Base-by-base conservation (phyloP, 35 echinoderm and acorn worm genomes). In the Apostichopus parvimensis region DNA sequence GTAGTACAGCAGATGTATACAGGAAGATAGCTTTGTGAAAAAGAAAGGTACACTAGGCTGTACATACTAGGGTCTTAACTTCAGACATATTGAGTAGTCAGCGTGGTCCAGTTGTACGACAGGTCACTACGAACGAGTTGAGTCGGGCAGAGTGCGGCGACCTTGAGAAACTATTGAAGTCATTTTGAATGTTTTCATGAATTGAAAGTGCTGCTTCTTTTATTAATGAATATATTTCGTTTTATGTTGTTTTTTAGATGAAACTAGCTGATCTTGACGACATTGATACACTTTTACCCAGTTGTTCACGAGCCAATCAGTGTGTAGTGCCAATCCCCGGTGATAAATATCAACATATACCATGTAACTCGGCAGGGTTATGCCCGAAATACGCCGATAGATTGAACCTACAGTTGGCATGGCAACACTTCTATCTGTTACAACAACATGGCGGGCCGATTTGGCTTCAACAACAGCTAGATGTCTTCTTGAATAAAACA, bases 221-320 rank as follows among this genome's bases (percentile, higher is more conserved):
- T 45, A 45, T 45, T 61, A 61, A 61, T 61, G 4, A 61, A 61
- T 61, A 61, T 61, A 4, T 61, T 9, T 61, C 12, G 58, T 61
- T 61, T 61, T 61, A 61, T 75, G 12, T 75, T 20, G 11, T 59
- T 7, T 21, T 21, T 9, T 20, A 84, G 81, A 23, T 58, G 8
- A 84, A 84, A 84, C 54, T 84, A 59, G 81, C 57, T n/a, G 81
- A 84, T 25, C 81, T 84, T 60, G 81, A 84, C 58, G 81, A 84
- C 10, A 52, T 84, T 12, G 81, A 84, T 54, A 59, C 57, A 10
- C 17, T 5, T 59, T 59, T 84, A 21, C 81, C 81, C 1, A 59
- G 54, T 6, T 84, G 81, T 59, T 84, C 81, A 55, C 14, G 17
- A 84, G 58, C 54, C 53, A 57, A 84, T 15, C 81, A 22, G 57